These are phyloP conservation scores for Sphyrna mokarran DNA, from an alignment of 2,113 vertebrate genomes.

Conservation along the genomic window DNA sequence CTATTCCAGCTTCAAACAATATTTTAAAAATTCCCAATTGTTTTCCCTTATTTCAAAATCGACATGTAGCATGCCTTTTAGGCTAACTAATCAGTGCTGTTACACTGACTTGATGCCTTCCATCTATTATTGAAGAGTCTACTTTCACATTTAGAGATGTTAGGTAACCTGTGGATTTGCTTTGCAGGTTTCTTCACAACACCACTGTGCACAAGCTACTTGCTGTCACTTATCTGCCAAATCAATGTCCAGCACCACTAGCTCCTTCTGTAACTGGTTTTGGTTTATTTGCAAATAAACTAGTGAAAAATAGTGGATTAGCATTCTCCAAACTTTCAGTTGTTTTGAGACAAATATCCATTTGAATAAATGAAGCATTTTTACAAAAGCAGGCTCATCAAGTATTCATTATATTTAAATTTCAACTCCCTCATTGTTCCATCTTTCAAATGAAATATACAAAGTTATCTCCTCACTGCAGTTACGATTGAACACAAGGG, in stretches of 20 bases:
- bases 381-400: background rate
- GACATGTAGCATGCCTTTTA: background rate
- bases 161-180: background rate
- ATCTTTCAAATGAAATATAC: background rate
- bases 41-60: background rate
- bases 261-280: background rate
- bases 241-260: background rate
- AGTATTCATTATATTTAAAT: background rate
- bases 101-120: background rate
- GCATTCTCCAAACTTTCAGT: background rate
- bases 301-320: background rate
- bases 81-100: background rate
- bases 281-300: background rate
- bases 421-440: background rate
- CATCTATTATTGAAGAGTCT: too few relatives aligned
- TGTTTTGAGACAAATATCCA: background rate
- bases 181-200: too few relatives aligned
- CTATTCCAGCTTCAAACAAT: background rate
- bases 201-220: background rate
- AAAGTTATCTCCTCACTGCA: background rate
- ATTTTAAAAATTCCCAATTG: background rate
- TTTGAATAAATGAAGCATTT: background rate
- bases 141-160: background rate
- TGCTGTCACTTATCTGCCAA: background rate
- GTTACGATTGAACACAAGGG: background rate